Evolutionary conservation across 2,113 vertebrate species (phyloP).

Genomic region (Sphaerodactylus townsendi): DNA sequence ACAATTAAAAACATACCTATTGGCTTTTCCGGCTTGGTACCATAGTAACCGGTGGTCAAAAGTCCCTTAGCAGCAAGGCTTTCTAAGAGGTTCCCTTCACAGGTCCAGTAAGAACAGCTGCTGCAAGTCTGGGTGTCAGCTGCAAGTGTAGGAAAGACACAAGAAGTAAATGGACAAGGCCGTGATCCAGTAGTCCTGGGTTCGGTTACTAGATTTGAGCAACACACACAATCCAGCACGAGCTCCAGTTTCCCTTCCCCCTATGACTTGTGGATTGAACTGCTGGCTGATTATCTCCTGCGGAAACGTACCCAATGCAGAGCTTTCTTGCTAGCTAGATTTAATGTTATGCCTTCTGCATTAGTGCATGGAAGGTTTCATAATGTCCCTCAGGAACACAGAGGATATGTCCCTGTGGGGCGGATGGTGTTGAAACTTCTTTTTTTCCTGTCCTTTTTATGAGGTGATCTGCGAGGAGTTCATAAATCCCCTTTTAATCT

Average conservation of each 20-base stretch:
- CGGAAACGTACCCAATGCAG: no score
- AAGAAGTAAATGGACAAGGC: background rate
- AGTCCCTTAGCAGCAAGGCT: constrained; percentile 23
- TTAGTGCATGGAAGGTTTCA: no score
- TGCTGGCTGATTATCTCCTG: no score
- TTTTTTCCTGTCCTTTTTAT: no score
- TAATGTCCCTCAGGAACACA: no score
- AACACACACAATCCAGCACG: background rate
- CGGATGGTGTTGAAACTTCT: no score
- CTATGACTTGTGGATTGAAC: background rate
- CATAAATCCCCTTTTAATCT: no score
- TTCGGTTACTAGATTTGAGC: no score
- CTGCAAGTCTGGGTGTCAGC: constrained; percentile 56
- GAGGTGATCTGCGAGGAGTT: no score
- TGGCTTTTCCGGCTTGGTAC: constrained; percentile 74
- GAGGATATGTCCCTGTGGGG: no score
- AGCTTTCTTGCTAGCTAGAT: no score
- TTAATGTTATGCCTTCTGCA: no score
- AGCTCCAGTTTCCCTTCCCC: background rate
- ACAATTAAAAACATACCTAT: constrained; percentile 56
- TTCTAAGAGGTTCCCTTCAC: constrained; percentile 56
- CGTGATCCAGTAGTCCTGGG: background rate
- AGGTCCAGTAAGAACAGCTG: constrained; percentile 54
- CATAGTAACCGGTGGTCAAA: constrained; percentile 86
- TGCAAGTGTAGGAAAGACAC: constrained; percentile 19